Evolutionary conservation across 2,113 vertebrate genomes (phyloP), one percentile per base, ranked within the genome.

Genomic region (Todiramphus saurophagus): DNA sequence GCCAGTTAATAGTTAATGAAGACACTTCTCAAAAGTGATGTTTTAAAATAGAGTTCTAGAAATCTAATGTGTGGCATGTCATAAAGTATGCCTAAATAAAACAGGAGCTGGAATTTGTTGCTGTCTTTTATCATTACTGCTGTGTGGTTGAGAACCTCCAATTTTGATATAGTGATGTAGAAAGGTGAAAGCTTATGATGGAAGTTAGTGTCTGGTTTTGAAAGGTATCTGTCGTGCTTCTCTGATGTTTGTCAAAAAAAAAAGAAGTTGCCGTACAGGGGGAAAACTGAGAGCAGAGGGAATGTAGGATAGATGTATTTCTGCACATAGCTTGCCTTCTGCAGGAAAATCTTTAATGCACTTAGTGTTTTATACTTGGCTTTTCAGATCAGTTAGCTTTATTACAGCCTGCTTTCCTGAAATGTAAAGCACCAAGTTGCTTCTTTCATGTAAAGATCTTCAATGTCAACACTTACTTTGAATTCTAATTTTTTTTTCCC

Each of bases 381-480:
- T 87, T 94, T 94, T 87, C 60, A 87, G 90, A 58, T 44, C 16
- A 14, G 46, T 50, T 70, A 60, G 80, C 41, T 89, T 91, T 87
- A 70, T 91, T 80, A 58, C 46, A 89, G 64, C 62, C 87, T 81
- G 74, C 66, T 93, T 35, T 83, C 67, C 70, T 90, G 79, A 79
- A 94, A 81, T n/a, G 37, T 41, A 70, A 89, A 90, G 67, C 74
- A 85, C 31, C 35, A 19, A 60, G 66, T 66, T 73, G 39, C 35
- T 93, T 72, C 76, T 89, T 83, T 63, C 82, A 88, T 53, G 68
- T 88, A 44, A 93, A 83, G 64, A 74, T 76, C 43, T 79, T 90
- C 66, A 51, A 82, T 17, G 21, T 56, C 66, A 97, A 85, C 87
- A 84, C 43, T 84, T 78, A 84, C 8, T 81, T 89, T 59, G 60